Base-by-base conservation (phyloP, 2,888 invertebrate genomes). In the Lissocephala sabroskyi region DNA sequence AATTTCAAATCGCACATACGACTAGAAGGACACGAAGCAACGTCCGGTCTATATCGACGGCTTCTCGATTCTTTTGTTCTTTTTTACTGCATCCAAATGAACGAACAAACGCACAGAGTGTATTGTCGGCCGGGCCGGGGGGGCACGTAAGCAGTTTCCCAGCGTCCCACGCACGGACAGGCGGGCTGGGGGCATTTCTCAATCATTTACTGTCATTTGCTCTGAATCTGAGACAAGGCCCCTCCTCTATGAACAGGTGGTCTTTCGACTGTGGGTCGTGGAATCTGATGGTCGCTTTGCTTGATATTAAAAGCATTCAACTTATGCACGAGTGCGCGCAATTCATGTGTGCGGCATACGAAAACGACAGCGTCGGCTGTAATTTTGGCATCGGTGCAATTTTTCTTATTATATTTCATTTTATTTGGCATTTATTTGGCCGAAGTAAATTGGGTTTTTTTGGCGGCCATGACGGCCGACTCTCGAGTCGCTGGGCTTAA, bases 151-250 rank as follows among this genome's bases (percentile, higher is more conserved):
- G 6, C 35, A 16, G 35, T 35, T 35, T 35, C 6, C 13, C 35
- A 14, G 5, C 4, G 35, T 16, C 16, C 14, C 49, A 13, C 11
- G 11, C 13, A 30, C 14, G 36, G 32, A 32, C 41, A 47, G 28
- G 37, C 7, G 32, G 26, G 33, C 29, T 46, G 16, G 30, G 19
- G 49, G 45, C 48, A 18, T 44, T 59, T 52, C 66, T 77, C 71
- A 67, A 77, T 77, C 70, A 77, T 77, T 77, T 79, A 79, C 76
- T 76, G 71, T 57, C 64, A 64, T 64, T 64, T 63, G 59, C 59
- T 56, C 14, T 35, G 9, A 35, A 13, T 35, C 9, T 35, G 35
- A 3, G 23, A 13, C 35, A 35, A 1, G 35, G 7, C 17, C 17
- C 35, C 33, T 16, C 6, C 9, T 6, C 16, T 16, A 5, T 9